These are phyloP conservation scores for Oxyura jamaicensis DNA, from an alignment of 2,113 vertebrate genomes.

Conservation along the genomic window DNA sequence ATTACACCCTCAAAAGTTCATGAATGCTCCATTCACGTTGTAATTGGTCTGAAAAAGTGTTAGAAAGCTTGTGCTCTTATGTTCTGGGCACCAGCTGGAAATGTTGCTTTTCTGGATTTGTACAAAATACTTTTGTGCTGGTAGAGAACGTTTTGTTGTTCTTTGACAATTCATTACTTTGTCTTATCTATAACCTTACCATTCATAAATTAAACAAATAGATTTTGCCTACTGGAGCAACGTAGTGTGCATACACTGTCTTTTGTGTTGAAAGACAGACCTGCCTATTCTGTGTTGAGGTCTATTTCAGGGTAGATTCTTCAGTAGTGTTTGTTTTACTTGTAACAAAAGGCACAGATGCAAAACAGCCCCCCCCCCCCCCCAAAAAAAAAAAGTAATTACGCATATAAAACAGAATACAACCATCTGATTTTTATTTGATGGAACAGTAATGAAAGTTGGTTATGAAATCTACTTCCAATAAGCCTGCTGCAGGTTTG, in stretches of 20 bases:
- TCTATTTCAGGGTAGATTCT: not conserved
- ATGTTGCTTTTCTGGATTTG: conserved; percentile 20
- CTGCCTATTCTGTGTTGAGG: not conserved
- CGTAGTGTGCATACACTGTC: not conserved
- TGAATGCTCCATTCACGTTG: conserved; percentile 20
- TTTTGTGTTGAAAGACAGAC: conserved; percentile 24
- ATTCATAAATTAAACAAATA: conserved; percentile 11
- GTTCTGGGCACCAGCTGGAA: conserved; percentile 34
- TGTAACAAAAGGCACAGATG: not conserved
- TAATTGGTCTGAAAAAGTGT: not conserved
- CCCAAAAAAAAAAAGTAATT: not conserved
- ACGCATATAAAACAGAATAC: not conserved
- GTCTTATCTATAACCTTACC: conserved; percentile 1
- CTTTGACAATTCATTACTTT: not conserved
- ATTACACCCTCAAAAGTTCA: not conserved
- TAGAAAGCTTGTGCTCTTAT: conserved; percentile 5
- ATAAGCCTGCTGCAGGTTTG: not conserved
- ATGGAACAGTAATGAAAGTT: not conserved
- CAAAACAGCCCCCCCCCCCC: not conserved
- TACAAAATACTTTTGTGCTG: conserved; percentile 47
- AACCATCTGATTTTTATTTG: conserved; percentile 16
- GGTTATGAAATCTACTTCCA: not conserved
- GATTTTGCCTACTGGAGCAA: not conserved
- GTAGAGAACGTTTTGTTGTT: conserved; percentile 6
- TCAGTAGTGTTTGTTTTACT: not conserved